Evolutionary conservation across 2,797 vertebrate genomes (phyloP), one percentile per base, ranked within the genome.

Genomic region (Microcaecilia unicolor): DNA sequence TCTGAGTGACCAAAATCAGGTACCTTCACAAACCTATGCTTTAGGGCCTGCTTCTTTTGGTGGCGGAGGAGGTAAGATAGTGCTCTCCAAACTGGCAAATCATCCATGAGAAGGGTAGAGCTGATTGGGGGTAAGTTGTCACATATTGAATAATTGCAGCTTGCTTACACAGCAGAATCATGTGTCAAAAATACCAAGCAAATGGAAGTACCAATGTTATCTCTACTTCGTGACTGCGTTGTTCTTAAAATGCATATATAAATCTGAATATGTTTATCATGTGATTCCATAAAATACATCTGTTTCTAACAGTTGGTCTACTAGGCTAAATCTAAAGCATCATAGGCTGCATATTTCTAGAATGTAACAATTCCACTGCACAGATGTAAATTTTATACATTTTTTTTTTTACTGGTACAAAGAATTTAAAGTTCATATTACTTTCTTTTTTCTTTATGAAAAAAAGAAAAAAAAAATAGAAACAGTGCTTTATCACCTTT

Each of bases 351-450:
- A 76, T 84, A 79, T 86, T 87, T 78, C 84, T 94, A 86, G 78
- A 87, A 90, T 86, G 84, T 76, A 90, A 89, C 83, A 89, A 92
- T 77, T 86, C 87, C 88, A 92, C 88, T 87, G 84, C 88, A 93
- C 91, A 72, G 76, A 87, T 81, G 78, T 84, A 90, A 89, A 87
- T 88, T 89, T 80, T 87, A 86, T 91, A 93, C 85, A 88, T 83
- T 72, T 76, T 71, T n/a, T n/a, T n/a, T 72, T 62, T 70, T 66
- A 82, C 80, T 68, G 74, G 80, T 86, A 89, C 83, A 91, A 91
- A 92, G 75, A 86, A 87, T 82, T 83, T 79, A 83, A 81, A 19
- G 64, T 78, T 85, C 85, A 83, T 77, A 85, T 84, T 85, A 84
- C 74, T 85, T 84, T 83, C 72, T 81, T 76, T 85, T 48, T 55